These are phyloP conservation scores for Drosophila melanogaster DNA, from an alignment of 1,140 invertebrate species.

Conservation along the genomic window DNA sequence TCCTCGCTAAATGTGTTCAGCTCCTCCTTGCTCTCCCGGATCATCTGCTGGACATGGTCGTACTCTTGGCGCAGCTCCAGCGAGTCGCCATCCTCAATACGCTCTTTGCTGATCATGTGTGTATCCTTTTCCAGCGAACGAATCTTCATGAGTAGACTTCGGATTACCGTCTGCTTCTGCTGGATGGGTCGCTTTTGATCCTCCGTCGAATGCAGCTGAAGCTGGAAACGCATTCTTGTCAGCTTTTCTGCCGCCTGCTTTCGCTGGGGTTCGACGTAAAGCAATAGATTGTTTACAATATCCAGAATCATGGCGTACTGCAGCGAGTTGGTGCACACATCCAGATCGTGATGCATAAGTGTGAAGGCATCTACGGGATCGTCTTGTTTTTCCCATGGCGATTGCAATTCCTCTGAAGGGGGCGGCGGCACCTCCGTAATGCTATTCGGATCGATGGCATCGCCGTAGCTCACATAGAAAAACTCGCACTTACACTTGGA, in stretches of 20 bases:
- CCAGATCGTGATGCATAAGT: slow-evolving; percentile 98
- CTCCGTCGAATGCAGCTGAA: slow-evolving; percentile 94
- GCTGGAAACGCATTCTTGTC: slow-evolving; percentile 96
- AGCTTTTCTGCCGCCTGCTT: slow-evolving; percentile 95
- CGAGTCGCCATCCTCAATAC: slow-evolving; percentile 89
- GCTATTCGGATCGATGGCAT: slow-evolving; percentile 90
- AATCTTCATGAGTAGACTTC: slow-evolving; percentile 92
- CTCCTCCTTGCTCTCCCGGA: slow-evolving; percentile 96
- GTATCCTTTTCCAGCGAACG: slow-evolving; percentile 95
- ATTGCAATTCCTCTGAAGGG: slow-evolving; percentile 88
- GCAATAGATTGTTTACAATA: slow-evolving; percentile 97
- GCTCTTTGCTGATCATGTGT: slow-evolving; percentile 93
- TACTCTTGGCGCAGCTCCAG: slow-evolving; percentile 89
- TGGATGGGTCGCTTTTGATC: slow-evolving; percentile 97
- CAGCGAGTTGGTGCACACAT: slow-evolving; percentile 98
- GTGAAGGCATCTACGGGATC: slow-evolving; percentile 98
- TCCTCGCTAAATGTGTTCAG: slow-evolving; percentile 95
- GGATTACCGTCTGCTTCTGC: slow-evolving; percentile 93
- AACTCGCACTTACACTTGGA: slow-evolving; percentile 99
- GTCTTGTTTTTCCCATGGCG: slow-evolving; percentile 91
- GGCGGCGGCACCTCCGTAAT: slow-evolving; percentile 88
- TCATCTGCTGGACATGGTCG: slow-evolving; percentile 89
- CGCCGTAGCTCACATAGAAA: slow-evolving; percentile 97
- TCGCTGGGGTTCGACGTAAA: slow-evolving; percentile 98
- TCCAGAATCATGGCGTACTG: slow-evolving; percentile 98